Percentiles rank a stretch among this genome's conserved stretches.
These are phyloP conservation scores for Microtus ochrogaster DNA, from an alignment of 2,113 vertebrate genomes.

Conservation along the genomic window DNA sequence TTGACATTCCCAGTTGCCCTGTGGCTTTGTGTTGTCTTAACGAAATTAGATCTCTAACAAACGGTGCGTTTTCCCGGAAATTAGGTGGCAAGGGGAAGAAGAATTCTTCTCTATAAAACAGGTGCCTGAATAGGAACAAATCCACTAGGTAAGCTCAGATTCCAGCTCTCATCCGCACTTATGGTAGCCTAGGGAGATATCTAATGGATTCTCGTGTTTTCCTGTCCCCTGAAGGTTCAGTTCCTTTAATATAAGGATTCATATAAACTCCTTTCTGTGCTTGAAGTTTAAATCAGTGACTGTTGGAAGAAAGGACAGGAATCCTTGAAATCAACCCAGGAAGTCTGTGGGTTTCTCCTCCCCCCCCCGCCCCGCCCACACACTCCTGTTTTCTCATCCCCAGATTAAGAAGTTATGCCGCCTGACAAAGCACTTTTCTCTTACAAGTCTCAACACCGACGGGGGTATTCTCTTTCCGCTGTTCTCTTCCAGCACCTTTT, in stretches of 20 bases:
- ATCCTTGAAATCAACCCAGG: constrained; percentile 66
- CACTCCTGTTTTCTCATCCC: constrained; percentile 82
- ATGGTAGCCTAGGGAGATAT: neutral
- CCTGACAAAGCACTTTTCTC: constrained; percentile 84
- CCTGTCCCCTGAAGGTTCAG: neutral
- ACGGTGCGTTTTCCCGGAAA: constrained; percentile 35
- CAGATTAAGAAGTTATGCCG: constrained; percentile 83
- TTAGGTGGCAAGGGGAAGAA: neutral
- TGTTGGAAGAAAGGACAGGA: constrained; percentile 58
- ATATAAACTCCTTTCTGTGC: constrained; percentile 52
- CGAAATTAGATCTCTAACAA: neutral
- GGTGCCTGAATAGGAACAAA: neutral
- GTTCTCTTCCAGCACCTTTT: constrained; percentile 86
- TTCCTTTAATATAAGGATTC: constrained; percentile 38
- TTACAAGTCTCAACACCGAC: constrained; percentile 84
- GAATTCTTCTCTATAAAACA: neutral
- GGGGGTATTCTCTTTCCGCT: constrained; percentile 17
- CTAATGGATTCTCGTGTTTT: constrained; percentile 50
- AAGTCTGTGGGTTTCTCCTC: constrained; percentile 53
- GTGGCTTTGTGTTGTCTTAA: neutral
- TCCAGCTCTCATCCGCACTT: neutral
- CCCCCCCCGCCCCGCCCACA: neutral
- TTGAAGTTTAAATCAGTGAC: constrained; percentile 32
- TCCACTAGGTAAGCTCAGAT: constrained; percentile 9
- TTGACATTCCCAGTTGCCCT: neutral